Base-by-base conservation (phyloP, 2,888 invertebrate species). In the Chesias legatella region DNA sequence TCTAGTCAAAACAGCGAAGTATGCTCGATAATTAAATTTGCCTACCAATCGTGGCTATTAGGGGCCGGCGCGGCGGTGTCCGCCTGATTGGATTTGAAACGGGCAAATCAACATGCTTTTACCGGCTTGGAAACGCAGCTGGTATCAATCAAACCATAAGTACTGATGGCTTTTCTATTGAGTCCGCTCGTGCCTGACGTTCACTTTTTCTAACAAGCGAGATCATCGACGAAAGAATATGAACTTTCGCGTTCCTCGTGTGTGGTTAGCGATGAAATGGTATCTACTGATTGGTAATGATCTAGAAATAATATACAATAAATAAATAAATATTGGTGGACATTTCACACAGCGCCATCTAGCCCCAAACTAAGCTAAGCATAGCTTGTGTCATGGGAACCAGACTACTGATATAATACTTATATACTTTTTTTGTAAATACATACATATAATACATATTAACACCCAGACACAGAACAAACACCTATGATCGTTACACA, bases 51-150 rank as follows among this genome's bases (percentile, higher is more conserved):
- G 39, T 40, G 31, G 44, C 41, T 33, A 52, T 59, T 44, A 48
- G 46, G 44, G 50, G 52, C 38, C 47, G 43, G 49, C 41, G 42
- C 33, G 45, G 56, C 39, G n/a, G 13, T 17, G 41, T 42, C 50
- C 37, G 36, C 34, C 41, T 58, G 63, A 68, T 69, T 68, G 53
- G 59, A 63, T 73, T 60, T 51, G 49, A 51, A 57, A 60, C 53
- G 37, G 48, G 42, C 39, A 41, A 39, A 33, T 47, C 43, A 28
- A 36, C 43, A 55, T 46, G 24, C 10, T 38, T 34, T 31, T 56
- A 56, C 56, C 62, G 53, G 60, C 41, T 63, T 64, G 51, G 65
- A 65, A 66, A 63, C 53, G 59, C 70, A 67, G 67, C 64, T 67
- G 63, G 50, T 56, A 58, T 63, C 63, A 70, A 74, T 63, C 67